A percentile compares a stretch with the other conserved stretches of the same genome.
These are phyloP conservation scores for Antheraea mylitta DNA, from an alignment of 1,140 invertebrate species.

Conservation along the genomic window DNA sequence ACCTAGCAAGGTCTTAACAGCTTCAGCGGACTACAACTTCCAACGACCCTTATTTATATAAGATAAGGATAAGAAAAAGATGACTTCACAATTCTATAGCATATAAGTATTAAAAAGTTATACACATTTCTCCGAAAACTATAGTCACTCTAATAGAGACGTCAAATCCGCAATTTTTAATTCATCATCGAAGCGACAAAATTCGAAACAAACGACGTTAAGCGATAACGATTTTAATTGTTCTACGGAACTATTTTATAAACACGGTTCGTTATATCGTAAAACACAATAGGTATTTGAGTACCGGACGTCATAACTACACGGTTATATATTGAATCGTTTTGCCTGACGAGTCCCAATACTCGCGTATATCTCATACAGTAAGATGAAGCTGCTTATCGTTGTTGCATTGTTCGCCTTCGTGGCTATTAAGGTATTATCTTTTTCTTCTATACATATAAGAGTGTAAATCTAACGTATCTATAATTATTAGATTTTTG, in stretches of 20 bases:
- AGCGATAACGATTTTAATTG: conserved; percentile 54
- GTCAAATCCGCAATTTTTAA: neutral
- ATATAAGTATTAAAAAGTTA: no score
- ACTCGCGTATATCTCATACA: neutral
- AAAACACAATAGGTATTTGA: conserved; percentile 33
- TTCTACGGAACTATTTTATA: conserved; percentile 48
- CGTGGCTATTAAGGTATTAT: conserved; percentile 50
- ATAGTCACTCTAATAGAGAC: neutral
- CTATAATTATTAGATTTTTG: no score
- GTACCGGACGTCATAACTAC: conserved; percentile 6
- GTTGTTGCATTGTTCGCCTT: conserved; percentile 44
- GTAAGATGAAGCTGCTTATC: conserved; percentile 41
- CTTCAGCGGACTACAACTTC: no score
- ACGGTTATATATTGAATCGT: conserved; percentile 41
- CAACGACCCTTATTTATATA: no score
- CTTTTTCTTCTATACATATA: no score
- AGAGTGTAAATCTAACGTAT: no score
- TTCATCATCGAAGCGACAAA: conserved; percentile 13
- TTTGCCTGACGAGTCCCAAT: neutral
- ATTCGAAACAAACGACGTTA: conserved; percentile 32
- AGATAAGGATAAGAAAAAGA: no score
- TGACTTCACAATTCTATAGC: no score
- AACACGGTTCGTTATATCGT: conserved; percentile 35
- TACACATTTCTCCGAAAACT: neutral
- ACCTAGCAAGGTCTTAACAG: no score